Evolutionary conservation across 2,888 invertebrate species (phyloP).

Genomic region (Mamestra brassicae): DNA sequence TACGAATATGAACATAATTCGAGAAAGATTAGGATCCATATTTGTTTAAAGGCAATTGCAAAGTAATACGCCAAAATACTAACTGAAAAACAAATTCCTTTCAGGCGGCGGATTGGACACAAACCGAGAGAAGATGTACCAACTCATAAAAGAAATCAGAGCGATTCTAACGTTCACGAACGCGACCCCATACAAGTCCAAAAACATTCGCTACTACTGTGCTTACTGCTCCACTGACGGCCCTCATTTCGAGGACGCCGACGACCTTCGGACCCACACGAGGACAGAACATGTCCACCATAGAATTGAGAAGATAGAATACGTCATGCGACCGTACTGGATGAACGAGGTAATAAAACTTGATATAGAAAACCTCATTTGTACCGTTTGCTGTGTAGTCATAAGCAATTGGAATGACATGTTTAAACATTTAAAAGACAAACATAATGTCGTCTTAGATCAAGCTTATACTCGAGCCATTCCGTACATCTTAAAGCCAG

Average conservation of each 20-base stretch:
- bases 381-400: conserved; percentile 70
- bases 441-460: conserved; percentile 72
- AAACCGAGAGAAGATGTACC: conserved; percentile 57
- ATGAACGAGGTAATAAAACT: conserved; percentile 79
- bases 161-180: conserved; percentile 76
- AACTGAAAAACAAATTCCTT: conserved; percentile 14
- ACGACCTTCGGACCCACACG: conserved; percentile 75
- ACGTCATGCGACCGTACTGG: conserved; percentile 75
- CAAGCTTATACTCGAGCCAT: conserved; percentile 74
- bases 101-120: conserved; percentile 34
- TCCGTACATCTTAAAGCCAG: conserved; percentile 72
- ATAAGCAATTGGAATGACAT: conserved; percentile 76
- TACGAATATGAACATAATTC: not conserved
- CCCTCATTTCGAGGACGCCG: conserved; percentile 69
- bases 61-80: too few relatives aligned
- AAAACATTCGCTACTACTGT: conserved; percentile 72
- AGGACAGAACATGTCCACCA: conserved; percentile 68
- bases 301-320: conserved; percentile 68
- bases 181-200: conserved; percentile 78
- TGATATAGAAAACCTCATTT: conserved; percentile 75
- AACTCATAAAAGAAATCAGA: conserved; percentile 75
- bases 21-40: not conserved
- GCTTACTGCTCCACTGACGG: conserved; percentile 75
- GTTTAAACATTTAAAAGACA: conserved; percentile 75
- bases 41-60: not conserved